Conservation (phyloP, 2,888 invertebrate species). For the Lepidocyrtoides sp. region DNA sequence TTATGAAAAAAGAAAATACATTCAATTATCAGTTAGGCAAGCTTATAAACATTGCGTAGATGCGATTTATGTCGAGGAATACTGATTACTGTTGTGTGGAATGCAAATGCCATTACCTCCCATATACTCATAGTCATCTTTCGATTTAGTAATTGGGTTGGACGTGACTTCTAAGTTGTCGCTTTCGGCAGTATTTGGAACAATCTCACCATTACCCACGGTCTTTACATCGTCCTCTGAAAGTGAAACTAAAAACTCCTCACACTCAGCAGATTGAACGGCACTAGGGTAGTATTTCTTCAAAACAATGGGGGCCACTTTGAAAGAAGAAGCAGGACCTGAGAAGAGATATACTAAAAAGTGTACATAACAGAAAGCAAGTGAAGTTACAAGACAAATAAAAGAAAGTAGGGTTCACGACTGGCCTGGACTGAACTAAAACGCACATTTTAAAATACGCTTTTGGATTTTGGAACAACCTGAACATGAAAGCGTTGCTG, state of each 20-base stretch:
- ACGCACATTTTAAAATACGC: no score
- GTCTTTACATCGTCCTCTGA: slow-evolving; percentile 58
- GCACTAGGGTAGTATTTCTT: slow-evolving; percentile 69
- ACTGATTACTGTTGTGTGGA: no score
- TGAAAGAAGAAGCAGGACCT: slow-evolving; percentile 68
- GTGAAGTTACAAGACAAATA: neutral
- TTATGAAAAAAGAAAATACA: neutral
- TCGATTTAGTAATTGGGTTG: neutral
- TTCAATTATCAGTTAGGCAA: no score
- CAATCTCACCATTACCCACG: neutral
- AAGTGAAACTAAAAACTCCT: slow-evolving; percentile 72
- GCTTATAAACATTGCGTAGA: no score
- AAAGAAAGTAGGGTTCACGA: no score
- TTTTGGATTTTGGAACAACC: no score
- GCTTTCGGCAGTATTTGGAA: neutral
- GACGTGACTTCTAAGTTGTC: neutral
- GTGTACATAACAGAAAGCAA: slow-evolving; percentile 15
- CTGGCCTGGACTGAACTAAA: no score
- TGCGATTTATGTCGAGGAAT: no score
- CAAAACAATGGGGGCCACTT: slow-evolving; percentile 68
- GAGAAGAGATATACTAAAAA: slow-evolving; percentile 55
- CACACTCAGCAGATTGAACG: slow-evolving; percentile 59
- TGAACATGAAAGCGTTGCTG: no score
- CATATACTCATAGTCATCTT: slow-evolving; percentile 62
- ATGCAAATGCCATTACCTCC: slow-evolving; percentile 57